phyloP scores from a whole-genome alignment of 2,797 vertebrate species.

The Pangasius krempfi region DNA sequence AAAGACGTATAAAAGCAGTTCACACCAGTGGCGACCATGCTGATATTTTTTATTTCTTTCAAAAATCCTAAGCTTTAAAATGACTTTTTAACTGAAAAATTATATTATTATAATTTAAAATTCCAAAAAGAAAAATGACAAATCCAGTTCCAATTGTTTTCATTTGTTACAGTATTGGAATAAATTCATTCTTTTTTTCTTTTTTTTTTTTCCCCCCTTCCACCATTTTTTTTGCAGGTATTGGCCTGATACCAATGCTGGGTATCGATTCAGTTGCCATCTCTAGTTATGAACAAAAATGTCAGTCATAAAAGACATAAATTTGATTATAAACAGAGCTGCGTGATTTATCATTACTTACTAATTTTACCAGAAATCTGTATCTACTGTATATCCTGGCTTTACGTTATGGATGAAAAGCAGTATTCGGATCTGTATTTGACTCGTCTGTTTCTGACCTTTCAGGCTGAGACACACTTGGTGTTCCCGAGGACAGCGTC shows the following conservation, averaged over 20 bases:
- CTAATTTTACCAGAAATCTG: neutral
- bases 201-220: too few relatives aligned
- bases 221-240: too few relatives aligned
- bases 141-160: too few relatives aligned
- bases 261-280: neutral
- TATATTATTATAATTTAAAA: too few relatives aligned
- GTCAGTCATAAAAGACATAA: neutral
- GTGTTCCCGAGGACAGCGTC: slow-evolving; percentile 90
- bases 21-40: too few relatives aligned
- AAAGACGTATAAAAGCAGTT: too few relatives aligned
- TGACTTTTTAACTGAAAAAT: too few relatives aligned
- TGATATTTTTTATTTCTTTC: too few relatives aligned
- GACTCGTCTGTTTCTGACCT: neutral
- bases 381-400: neutral
- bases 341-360: neutral
- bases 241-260: neutral
- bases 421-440: neutral
- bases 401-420: neutral
- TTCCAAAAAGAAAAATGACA: too few relatives aligned
- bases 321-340: neutral
- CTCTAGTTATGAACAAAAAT: neutral
- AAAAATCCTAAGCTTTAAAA: too few relatives aligned
- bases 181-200: too few relatives aligned
- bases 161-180: too few relatives aligned
- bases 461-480: slow-evolving; percentile 92